Base-by-base conservation (phyloP, 2,888 invertebrate genomes). In the Drosophila parthenogenetica region DNA sequence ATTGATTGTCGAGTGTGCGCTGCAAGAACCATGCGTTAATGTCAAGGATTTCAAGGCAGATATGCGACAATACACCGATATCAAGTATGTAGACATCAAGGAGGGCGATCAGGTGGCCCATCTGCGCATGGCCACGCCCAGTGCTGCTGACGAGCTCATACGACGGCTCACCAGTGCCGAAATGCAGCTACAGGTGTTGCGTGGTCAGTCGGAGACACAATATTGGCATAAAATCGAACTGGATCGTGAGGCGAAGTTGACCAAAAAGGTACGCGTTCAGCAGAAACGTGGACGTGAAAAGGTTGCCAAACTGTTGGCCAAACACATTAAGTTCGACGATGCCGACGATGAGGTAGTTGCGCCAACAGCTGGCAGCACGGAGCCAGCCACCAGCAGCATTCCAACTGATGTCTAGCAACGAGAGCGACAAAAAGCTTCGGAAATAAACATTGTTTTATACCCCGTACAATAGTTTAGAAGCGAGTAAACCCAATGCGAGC, bases 141-240 rank as follows among this genome's bases (percentile, higher is more conserved):
- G 91, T 59, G 92, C 93, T 46, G 94, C 94, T 2, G 76, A 79
- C 8, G 87, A 90, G 7, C 77, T 92, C 50, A 66, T 89, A 0
- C 79, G 77, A 37, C 85, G 88, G 54, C 71, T 91, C 13, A 87
- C 60, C 14, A 91, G 91, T 43, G 91, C 92, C n/a, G 92, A 92
- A 67, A 90, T 90, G 60, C 86, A 90, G 32, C 89, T 92, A 5
- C 48, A 90, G 74, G 90, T 94, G 11, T 81, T 95, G 60, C 80
- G 92, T 74, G 96, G 95, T 1, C 93, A 95, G 1, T 95, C 95
- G 70, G 98, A 98, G 90, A 93, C 93, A 39, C 92, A 93, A 19
- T 98, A 98, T 92, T 98, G 98, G 97, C 92, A 94, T 16, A 96
- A 96, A 89, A 95, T 97, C 40, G 93, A 93, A 74, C 91, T 92